Base-by-base conservation (phyloP, 2,113 vertebrate genomes). In the Epinephelus lanceolatus region DNA sequence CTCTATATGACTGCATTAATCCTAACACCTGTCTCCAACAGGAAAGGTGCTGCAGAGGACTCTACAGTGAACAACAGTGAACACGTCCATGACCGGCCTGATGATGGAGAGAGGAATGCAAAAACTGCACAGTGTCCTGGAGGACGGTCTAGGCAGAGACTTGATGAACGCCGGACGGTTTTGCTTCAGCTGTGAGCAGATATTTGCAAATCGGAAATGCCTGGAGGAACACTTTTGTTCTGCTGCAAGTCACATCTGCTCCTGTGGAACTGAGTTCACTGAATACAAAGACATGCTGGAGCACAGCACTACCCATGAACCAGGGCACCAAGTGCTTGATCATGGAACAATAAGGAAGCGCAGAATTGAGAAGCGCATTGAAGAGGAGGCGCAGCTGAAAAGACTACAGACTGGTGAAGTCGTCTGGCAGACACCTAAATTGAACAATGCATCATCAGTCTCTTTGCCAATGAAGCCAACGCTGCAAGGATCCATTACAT, bases 141-240 rank as follows among this genome's bases (percentile, higher is more conserved):
- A 69, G 18, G 63, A 74, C 37, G 77, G 78, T 12, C 23, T 76
- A 0, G 12, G 80, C 52, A 70, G 10, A 49, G 80, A 73, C 12
- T 17, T 86, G 49, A 89, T 88, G 78, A 65, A 75, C 10, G 73
- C 77, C 0, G 86, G 84, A 1, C 84, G 83, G 5, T 85, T 93
- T 71, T 95, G 94, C 85, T 93, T 92, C 60, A 92, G 89, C 80
- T 95, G 94, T 53, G 93, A 92, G 70, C 81, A 88, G 27, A 91
- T 90, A 33, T 95, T 95, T 84, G 79, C 90, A 2, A 86, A 86
- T 60, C 86, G 84, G 14, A 73, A 8, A 67, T 85, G 60, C 60
- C 59, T 94, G 19, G 93, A 95, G 60, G 88, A 93, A 10, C 94
- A 95, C 5, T 1, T 49, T 2, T 95, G 94, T 66, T 71, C 93